Base-by-base conservation (phyloP, 2,113 vertebrate genomes). In the Silurus meridionalis region DNA sequence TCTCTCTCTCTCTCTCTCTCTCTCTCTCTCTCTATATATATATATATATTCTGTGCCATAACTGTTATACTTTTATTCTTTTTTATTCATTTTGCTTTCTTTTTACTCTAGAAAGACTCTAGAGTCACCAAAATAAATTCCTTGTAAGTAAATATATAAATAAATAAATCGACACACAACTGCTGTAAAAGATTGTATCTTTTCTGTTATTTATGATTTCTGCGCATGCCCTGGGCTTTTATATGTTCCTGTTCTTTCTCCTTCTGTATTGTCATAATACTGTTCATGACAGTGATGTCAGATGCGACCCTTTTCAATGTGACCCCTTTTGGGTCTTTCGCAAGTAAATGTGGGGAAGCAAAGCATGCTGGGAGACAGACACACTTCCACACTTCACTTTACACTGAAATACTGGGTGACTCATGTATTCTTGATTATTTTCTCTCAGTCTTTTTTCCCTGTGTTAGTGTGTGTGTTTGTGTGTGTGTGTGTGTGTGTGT, bases 381-480 rank as follows among this genome's bases (percentile, higher is more conserved):
- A 53, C 71, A 66, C 83, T 28, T 15, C 6, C 5, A 61, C 50
- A 79, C 50, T 60, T 25, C 61, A 17, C 52, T 71, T 84, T 55
- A 61, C 48, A 48, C 13, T 57, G 19, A 19, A 69, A 83, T 82
- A n/a, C 53, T 67, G 58, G 37, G 67, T 90, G 88, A 88, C 87
- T 91, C 81, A 89, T 85, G 86, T 55, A 75, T 83, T 52, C 46
- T 74, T 61, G n/a, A 57, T 82, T 89, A 78, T 48, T 85, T 69
- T 83, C 79, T 63, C 46, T 77, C 52, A 71, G 60, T 86, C 61
- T 78, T 69, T 82, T 69, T 71, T 84, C 74, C 75, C 50, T 28
- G 46, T 77, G 19, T 85, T 37, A 52, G 84, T 86, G 74, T 79
- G 71, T 67, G 28, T 28, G 64, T 66, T 1, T 28, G 10, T 67